Base-by-base conservation (phyloP, 2,888 invertebrate species). In the Polyommatus iphigenia region DNA sequence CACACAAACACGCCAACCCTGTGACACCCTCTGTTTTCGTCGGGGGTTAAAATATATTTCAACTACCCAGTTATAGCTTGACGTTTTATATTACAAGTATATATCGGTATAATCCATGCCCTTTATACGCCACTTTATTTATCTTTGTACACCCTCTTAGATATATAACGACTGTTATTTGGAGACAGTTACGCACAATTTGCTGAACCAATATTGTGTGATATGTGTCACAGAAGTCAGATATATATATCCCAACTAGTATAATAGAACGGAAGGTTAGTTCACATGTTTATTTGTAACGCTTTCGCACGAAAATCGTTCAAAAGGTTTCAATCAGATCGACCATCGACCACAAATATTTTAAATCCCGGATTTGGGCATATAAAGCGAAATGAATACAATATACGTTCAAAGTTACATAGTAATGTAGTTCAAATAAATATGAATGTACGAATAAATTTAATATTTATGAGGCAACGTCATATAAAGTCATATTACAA, bases 171-270 rank as follows among this genome's bases (percentile, higher is more conserved):
- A 62, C 20, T 20, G 10, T 10, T 62, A 62, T 62, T 62, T 62
- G 62, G 62, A 62, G 13, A 62, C 24, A 24, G 62, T 62, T 20
- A 10, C 62, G 62, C 20, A 24, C 62, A 24, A 62, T 62, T 62
- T 62, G 24, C 13, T 62, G 24, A 24, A 62, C 24, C 62, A 62
- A 62, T 62, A 62, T 62, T 62, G 62, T 62, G 62, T 62, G 62
- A 62, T 62, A 8, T 24, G 62, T 62, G 10, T 62, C 62, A 62
- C 62, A 62, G 10, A 20, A 62, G 24, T 20, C 62, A 59, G n/a
- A 20, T 20, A 10, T 46, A 46, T 3, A 46, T 10, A 46, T 46
- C 10, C 46, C 10, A 46, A 46, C 13, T 46, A 46, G 46, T 46
- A 46, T 46, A 41, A 10, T 41, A 41, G 8, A 46, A 46, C 46